Evolutionary conservation across 2,797 vertebrate genomes (phyloP), one percentile per base, ranked within the genome.

Genomic region (Sarcoramphus papa): DNA sequence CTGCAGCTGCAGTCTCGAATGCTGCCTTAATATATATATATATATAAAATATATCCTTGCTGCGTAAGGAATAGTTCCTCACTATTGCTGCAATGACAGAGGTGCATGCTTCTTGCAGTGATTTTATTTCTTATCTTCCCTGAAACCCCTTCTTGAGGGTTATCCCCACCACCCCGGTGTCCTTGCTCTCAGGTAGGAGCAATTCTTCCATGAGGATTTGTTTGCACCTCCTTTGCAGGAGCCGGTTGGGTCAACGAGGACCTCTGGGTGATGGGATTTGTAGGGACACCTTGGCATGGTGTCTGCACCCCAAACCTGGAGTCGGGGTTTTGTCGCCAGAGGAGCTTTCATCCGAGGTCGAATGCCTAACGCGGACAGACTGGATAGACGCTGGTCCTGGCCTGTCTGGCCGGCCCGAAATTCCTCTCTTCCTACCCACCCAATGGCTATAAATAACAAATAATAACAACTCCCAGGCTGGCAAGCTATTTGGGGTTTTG

Each of bases 381-480:
- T 15, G 86, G 73, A 13, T 16, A 47, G 77, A 54, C 0, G 1
- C 89, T 91, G 87, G 2, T 78, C 89, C 76, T 53, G 86, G 50
- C 65, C 83, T 33, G 80, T n/a, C 79, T 95, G 84, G 6, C 70
- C 11, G 9, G 62, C 84, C 82, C 5, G 3, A 85, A 95, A 91
- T 90, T 83, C 72, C 75, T 95, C 64, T 72, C 57, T 93, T 53
- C 76, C 96, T 93, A 86, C 96, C 95, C 96, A 94, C 96, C 93
- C 94, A 13, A n/a, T 5, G 5, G 6, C 96, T 96, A 95, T 95
- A 96, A 96, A 97, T 91, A 96, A 80, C 94, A 84, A 90, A 92
- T 86, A 96, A 95, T 64, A 96, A 89, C 91, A 96, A 22, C 95
- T 93, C 73, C 73, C 41, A 37, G 31, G 80, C 92, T 79, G 92